Base-by-base conservation (phyloP, 1,140 invertebrate genomes). In the Acyrthosiphon pisum region DNA sequence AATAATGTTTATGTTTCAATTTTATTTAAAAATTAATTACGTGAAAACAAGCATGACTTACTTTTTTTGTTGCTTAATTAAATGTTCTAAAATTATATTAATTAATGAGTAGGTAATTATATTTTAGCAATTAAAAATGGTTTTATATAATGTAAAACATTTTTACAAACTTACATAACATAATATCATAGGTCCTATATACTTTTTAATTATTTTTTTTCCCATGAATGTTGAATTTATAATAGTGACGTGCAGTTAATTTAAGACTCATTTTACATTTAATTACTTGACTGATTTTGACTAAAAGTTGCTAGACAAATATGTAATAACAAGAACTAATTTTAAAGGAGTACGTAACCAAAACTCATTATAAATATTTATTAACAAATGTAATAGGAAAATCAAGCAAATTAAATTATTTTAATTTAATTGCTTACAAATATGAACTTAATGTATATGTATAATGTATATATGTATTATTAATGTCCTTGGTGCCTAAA, bases 21-120 rank as follows among this genome's bases (percentile, higher is more conserved):
- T 88, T 46, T 50, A 50, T 88, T 88, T 88, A 35, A 50, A 35
- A 48, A 50, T 50, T 88, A 88, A 88, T 88, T 88, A 50, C 86
- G 30, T 23, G 86, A 20, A 88, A 88, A 50, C 30, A 50, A 26
- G n/a, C 6, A 26, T 35, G 1, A 9, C n/a, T 48, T 88, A 9
- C 3, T 41, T 87, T 50, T 50, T 88, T 35, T 48, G n/a, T 48
- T 35, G 46, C 14, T 2, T 88, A 88, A 88, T 50, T 88, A 50
- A n/a, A 88, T 48, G 26, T 87, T 87, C 48, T 35, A 35, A 48
- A 88, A 50, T 35, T 50, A 35, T 46, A 86, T 48, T 76, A n/a
- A 76, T 86, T 48, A 86, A 46, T 46, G 84, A 86, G 84, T n/a
- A 26, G n/a, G 11, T 76, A 76, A 76, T 76, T 76, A 76, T 35